Percentiles rank a stretch among this genome's conserved stretches.
phyloP scores from a whole-genome alignment of 2,888 invertebrate species.

The Melieria omissa region DNA sequence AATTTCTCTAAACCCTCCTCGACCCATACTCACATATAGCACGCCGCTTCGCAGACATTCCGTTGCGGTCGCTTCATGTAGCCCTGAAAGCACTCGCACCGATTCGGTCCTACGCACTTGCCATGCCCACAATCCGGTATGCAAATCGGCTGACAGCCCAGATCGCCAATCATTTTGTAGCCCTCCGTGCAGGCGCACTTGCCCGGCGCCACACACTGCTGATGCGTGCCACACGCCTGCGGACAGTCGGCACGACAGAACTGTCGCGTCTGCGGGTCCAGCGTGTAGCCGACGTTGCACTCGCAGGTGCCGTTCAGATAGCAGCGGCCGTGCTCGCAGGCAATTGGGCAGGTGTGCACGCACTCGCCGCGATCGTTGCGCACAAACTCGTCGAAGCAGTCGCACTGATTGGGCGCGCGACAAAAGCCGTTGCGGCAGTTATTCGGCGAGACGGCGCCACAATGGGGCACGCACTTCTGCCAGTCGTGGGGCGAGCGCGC shows the following conservation, averaged over 20 bases:
- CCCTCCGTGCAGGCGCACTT: constrained; percentile 57
- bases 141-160: constrained; percentile 63
- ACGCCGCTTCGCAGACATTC: constrained; percentile 61
- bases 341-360: constrained; percentile 75
- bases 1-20: neutral
- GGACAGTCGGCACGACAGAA: constrained; percentile 62
- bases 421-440: constrained; percentile 69
- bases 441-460: constrained; percentile 57
- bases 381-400: constrained; percentile 60
- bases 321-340: constrained; percentile 76
- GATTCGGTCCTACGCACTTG: constrained; percentile 59
- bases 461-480: constrained; percentile 67
- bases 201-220: constrained; percentile 54
- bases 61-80: constrained; percentile 56
- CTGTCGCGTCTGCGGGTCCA: constrained; percentile 59
- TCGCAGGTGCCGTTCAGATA: constrained; percentile 72
- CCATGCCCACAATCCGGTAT: constrained; percentile 62
- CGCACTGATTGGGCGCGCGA: constrained; percentile 61
- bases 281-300: constrained; percentile 67
- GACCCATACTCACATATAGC: constrained; percentile 55
- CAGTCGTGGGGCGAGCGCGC: constrained; percentile 70
- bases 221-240: constrained; percentile 63
- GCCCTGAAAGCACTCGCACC: constrained; percentile 66
- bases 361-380: constrained; percentile 67
- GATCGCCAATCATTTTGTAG: constrained; percentile 52